Percentiles rank a stretch among this genome's conserved stretches.
These are phyloP conservation scores for Pristionchus maxplancki DNA, from an alignment of 2,888 invertebrate genomes.

Conservation along the genomic window DNA sequence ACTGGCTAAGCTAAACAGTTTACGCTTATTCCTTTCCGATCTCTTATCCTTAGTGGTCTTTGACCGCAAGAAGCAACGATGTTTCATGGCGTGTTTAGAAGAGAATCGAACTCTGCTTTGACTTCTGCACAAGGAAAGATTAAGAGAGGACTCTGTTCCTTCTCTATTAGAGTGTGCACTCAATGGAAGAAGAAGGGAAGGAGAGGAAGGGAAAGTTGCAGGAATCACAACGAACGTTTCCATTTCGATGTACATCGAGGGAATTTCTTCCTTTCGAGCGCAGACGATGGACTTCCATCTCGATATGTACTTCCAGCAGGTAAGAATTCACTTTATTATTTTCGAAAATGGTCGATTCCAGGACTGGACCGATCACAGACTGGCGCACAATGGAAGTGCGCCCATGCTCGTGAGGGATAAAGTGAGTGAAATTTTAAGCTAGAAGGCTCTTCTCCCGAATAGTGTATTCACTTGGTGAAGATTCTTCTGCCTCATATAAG, in stretches of 20 bases:
- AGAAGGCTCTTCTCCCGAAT: constrained; percentile 53
- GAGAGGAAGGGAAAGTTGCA: constrained; percentile 50
- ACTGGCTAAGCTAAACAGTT: constrained; percentile 41
- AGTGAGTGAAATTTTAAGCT: no score
- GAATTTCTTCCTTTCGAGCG: constrained; percentile 76
- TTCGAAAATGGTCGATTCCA: constrained; percentile 50
- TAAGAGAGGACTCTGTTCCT: neutral
- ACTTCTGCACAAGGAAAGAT: neutral
- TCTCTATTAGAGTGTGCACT: constrained; percentile 31
- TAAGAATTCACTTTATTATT: neutral
- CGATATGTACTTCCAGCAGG: constrained; percentile 77
- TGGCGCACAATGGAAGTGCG: constrained; percentile 72
- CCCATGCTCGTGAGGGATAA: constrained; percentile 74
- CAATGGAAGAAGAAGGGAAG: neutral
- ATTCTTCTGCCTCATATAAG: neutral
- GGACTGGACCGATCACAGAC: constrained; percentile 73
- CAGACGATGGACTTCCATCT: constrained; percentile 77
- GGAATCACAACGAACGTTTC: constrained; percentile 76
- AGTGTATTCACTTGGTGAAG: neutral
- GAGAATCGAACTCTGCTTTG: neutral
- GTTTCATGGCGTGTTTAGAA: neutral
- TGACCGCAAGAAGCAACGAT: neutral
- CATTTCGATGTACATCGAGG: constrained; percentile 77
- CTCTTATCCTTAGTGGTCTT: constrained; percentile 39
- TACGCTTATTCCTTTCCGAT: constrained; percentile 21